Conservation (phyloP, 2,888 invertebrate genomes). For the Stenichneumon culpator region DNA sequence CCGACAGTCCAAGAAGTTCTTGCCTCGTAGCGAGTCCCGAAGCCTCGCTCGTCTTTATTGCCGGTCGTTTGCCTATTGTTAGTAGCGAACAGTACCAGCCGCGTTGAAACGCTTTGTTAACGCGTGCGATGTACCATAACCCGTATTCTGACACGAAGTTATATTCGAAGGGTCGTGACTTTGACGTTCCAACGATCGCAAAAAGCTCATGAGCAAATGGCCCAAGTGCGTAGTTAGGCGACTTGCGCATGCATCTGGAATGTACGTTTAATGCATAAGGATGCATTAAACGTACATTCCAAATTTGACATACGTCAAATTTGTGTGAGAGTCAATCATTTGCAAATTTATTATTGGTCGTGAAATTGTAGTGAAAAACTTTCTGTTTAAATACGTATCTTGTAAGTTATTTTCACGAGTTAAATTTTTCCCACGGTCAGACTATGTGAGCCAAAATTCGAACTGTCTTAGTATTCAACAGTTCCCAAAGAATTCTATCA, state of each 20-base stretch:
- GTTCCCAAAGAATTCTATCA: no score
- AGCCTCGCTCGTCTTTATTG: constrained; percentile 15
- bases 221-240: constrained; percentile 43
- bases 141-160: constrained; percentile 47
- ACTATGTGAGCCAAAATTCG: no score
- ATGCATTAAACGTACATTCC: no score
- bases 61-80: constrained; percentile 41
- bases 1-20: not conserved
- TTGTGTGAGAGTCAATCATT: no score
- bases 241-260: not conserved
- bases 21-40: not conserved
- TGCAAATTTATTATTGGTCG: no score
- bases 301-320: no score
- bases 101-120: constrained; percentile 39
- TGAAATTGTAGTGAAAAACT: no score
- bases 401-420: no score
- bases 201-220: constrained; percentile 10
- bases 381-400: no score
- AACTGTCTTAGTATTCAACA: no score
- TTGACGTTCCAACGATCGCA: constrained; percentile 56
- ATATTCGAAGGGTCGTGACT: constrained; percentile 63
- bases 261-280: no score
- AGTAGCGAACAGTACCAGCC: not conserved
- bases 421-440: no score
- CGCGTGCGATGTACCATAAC: constrained; percentile 36